A percentile compares a stretch with the other conserved stretches of the same genome.
phyloP scores from a whole-genome alignment of 1,140 invertebrate genomes.

The Samia ricini region DNA sequence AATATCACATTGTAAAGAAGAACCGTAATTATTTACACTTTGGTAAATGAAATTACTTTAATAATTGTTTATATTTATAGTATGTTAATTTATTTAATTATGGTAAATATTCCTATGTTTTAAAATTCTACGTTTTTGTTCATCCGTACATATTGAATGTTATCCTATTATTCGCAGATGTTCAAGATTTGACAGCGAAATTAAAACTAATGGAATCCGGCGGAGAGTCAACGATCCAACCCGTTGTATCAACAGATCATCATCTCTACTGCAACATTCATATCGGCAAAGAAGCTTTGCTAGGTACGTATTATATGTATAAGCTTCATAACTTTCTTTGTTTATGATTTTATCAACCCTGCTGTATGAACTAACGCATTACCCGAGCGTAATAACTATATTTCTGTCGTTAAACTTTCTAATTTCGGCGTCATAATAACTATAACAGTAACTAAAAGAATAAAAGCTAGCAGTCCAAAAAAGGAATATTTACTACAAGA shows the following conservation, averaged over 20 bases:
- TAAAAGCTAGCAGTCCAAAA: constrained; percentile 45
- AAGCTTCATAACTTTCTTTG: not conserved
- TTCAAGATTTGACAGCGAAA: constrained; percentile 68
- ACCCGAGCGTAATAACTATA: not conserved
- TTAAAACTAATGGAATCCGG: constrained; percentile 69
- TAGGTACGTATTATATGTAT: constrained; percentile 39
- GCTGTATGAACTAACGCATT: not conserved
- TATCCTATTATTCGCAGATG: constrained; percentile 41
- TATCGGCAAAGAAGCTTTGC: constrained; percentile 56
- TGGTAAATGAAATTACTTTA: too few relatives aligned
- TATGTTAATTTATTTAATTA: too few relatives aligned
- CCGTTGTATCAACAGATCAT: constrained; percentile 43
- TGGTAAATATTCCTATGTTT: too few relatives aligned
- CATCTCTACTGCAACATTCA: constrained; percentile 72
- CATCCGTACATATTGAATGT: not conserved
- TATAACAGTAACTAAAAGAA: constrained; percentile 9
- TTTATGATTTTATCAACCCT: not conserved
- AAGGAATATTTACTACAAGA: constrained; percentile 60
- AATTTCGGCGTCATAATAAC: constrained; percentile 17
- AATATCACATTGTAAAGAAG: too few relatives aligned
- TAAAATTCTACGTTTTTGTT: not conserved
- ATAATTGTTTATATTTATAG: too few relatives aligned
- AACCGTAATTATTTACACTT: too few relatives aligned
- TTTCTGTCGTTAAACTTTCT: constrained; percentile 11
- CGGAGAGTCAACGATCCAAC: constrained; percentile 49